A percentile compares a stretch with the other conserved stretches of the same genome.
Conservation (phyloP, 2,113 vertebrate genomes). For the Plotosus lineatus region DNA sequence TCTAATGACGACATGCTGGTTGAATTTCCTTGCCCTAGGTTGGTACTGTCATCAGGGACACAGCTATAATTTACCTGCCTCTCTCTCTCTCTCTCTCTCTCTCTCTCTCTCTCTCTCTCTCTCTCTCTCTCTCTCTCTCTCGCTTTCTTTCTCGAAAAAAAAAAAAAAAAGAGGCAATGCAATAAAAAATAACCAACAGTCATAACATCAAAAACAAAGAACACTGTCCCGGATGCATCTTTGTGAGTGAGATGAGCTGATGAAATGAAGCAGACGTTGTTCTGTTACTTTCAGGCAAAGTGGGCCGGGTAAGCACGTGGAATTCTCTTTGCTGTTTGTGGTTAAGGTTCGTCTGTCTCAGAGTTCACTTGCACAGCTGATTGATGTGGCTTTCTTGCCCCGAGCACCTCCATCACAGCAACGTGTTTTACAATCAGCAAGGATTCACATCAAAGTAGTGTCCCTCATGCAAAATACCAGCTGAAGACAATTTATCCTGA, state of each 20-base stretch:
- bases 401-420: slow-evolving; percentile 29
- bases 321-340: slow-evolving; percentile 31
- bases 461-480: slow-evolving; percentile 49
- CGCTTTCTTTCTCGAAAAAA: not conserved
- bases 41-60: slow-evolving; percentile 33
- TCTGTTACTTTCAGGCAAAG: slow-evolving; percentile 43
- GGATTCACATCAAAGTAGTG: slow-evolving; percentile 52
- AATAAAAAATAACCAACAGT: no score
- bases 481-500: slow-evolving; percentile 57
- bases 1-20: slow-evolving; percentile 56
- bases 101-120: not conserved
- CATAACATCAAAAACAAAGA: not conserved
- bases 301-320: slow-evolving; percentile 21
- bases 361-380: slow-evolving; percentile 55
- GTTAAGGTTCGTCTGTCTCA: slow-evolving; percentile 31
- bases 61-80: slow-evolving; percentile 19
- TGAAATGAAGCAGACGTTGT: slow-evolving; percentile 50
- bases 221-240: slow-evolving; percentile 34
- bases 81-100: not conserved
- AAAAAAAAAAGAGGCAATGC: not conserved
- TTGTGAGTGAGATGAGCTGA: slow-evolving; percentile 41
- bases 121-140: not conserved
- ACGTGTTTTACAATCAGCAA: slow-evolving; percentile 60
- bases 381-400: slow-evolving; percentile 58
- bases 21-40: slow-evolving; percentile 60